A percentile compares a stretch with the other conserved stretches of the same genome.
Conservation (phyloP, 35 echinoderm and acorn worm genomes). For the Apostichopus japonicus region DNA sequence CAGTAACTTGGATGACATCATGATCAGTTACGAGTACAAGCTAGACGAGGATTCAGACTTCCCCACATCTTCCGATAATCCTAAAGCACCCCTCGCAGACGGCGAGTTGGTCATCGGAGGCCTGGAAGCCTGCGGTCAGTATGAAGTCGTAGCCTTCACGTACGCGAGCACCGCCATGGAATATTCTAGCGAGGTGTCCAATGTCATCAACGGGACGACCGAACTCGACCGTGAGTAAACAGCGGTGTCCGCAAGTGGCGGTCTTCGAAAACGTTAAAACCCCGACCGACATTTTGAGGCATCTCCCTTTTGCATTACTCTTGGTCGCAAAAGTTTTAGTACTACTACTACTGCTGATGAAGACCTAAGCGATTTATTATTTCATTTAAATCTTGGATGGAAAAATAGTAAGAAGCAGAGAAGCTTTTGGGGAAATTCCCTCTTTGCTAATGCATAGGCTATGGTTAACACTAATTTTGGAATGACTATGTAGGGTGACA, state of each 20-base stretch:
- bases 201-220: slow-evolving; percentile 22
- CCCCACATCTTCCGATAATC: neutral
- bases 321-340: too few species aligned
- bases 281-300: neutral
- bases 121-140: slow-evolving; percentile 2
- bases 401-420: too few species aligned
- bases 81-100: neutral
- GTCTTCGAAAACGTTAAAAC: neutral
- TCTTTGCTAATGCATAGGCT: too few species aligned
- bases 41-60: neutral
- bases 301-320: too few species aligned
- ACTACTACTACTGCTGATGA: too few species aligned
- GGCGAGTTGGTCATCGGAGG: slow-evolving; percentile 17
- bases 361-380: too few species aligned
- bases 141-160: neutral
- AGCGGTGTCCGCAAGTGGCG: neutral
- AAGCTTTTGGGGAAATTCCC: too few species aligned
- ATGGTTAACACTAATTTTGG: too few species aligned
- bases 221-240: slow-evolving; percentile 19
- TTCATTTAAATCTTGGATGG: too few species aligned
- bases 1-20: slow-evolving; percentile 42
- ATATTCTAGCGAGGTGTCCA: neutral
- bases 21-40: slow-evolving; percentile 18
- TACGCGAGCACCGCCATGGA: slow-evolving; percentile 10
- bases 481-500: too few species aligned